Evolutionary conservation across 35 echinoderm and acorn worm species (phyloP).

Genomic region (Lytechinus pictus): DNA sequence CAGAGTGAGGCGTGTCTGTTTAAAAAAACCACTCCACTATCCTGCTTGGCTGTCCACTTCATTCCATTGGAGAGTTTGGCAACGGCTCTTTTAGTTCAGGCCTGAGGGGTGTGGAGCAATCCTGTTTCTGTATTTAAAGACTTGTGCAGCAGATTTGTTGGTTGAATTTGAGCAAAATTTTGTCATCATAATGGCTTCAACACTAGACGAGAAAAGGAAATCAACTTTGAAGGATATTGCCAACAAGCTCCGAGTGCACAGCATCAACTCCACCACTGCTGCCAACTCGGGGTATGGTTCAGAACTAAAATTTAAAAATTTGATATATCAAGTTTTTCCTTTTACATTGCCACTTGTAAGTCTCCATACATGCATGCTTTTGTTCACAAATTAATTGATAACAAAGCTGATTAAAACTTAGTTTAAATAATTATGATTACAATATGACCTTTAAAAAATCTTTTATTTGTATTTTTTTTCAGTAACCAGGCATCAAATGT

Average conservation of each 20-base stretch:
- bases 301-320: neutral
- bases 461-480: too few species aligned
- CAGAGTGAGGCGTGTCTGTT: too few species aligned
- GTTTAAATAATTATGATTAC: too few species aligned
- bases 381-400: too few species aligned
- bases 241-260: slow-evolving; percentile 70
- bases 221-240: slow-evolving; percentile 69
- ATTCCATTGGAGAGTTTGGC: too few species aligned
- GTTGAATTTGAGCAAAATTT: neutral
- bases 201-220: neutral
- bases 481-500: too few species aligned
- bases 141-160: neutral
- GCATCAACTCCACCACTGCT: slow-evolving; percentile 68
- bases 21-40: neutral
- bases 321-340: too few species aligned
- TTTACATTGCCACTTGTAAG: too few species aligned
- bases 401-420: too few species aligned
- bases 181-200: neutral
- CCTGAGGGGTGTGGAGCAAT: neutral
- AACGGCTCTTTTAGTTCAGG: neutral
- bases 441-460: too few species aligned
- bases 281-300: slow-evolving; percentile 61
- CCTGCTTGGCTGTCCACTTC: neutral
- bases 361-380: too few species aligned
- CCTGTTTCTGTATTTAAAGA: neutral